These are phyloP conservation scores for Pseudomyrmex concolor DNA, from an alignment of 1,140 invertebrate genomes.

Conservation along the genomic window DNA sequence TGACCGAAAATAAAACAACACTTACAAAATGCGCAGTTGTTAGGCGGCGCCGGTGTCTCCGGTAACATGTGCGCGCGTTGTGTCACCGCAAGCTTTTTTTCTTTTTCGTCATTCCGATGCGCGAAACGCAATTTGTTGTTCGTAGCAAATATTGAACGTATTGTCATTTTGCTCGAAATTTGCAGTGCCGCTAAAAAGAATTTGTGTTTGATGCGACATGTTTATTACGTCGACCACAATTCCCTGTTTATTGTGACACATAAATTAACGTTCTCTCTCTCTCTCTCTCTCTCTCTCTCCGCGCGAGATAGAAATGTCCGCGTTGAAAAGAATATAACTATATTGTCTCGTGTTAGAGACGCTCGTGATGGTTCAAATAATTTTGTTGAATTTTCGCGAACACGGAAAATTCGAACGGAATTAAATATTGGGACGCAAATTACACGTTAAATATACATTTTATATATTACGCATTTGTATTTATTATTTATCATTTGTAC, in stretches of 20 bases:
- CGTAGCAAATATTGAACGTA: background rate
- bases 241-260: background rate
- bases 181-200: conserved; percentile 5
- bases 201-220: background rate
- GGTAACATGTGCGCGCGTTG: background rate
- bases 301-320: background rate
- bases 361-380: background rate
- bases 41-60: conserved; percentile 42
- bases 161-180: background rate
- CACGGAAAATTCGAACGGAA: too few species aligned
- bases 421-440: too few species aligned
- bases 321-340: too few species aligned
- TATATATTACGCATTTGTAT: too few species aligned
- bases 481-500: too few species aligned
- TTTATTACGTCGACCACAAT: background rate
- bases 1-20: conserved; percentile 51
- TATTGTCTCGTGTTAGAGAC: too few species aligned
- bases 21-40: conserved; percentile 24
- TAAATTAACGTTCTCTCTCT: background rate
- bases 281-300: too few species aligned
- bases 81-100: background rate
- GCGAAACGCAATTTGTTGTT: conserved; percentile 2
- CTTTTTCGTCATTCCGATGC: too few species aligned
- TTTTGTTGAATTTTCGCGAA: background rate
- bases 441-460: too few species aligned